Percentiles rank a stretch among this genome's conserved stretches.
These are phyloP conservation scores for Oasisia sp. DNA, from an alignment of 2,888 invertebrate genomes.

Conservation along the genomic window DNA sequence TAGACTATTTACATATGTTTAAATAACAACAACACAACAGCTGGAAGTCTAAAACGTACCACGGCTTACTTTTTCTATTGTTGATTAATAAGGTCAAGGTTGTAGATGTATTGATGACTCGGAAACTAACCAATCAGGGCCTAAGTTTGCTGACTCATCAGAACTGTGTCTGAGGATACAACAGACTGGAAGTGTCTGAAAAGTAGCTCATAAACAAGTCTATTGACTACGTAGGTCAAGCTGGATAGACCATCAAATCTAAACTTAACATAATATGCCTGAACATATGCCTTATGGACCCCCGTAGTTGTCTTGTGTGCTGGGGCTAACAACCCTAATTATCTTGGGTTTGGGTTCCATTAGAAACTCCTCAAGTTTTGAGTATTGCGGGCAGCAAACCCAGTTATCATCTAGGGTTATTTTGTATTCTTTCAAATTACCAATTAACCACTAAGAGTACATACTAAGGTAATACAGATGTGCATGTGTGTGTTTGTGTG, in stretches of 20 bases:
- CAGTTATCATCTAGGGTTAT: too few species aligned
- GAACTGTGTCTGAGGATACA: not conserved
- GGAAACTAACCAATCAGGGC: not conserved
- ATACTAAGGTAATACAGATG: not conserved
- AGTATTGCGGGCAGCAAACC: not conserved
- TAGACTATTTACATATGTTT: not conserved
- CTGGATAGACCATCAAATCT: not conserved
- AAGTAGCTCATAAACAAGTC: not conserved
- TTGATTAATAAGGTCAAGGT: not conserved
- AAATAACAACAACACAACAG: not conserved
- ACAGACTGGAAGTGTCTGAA: not conserved
- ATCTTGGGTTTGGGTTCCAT: too few species aligned
- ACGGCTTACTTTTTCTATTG: not conserved
- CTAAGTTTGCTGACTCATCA: not conserved
- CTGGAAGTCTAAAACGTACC: not conserved
- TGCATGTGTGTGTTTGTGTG: not conserved
- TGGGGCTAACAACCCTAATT: not conserved
- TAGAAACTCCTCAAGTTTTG: too few species aligned
- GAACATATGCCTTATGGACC: not conserved
- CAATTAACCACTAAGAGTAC: not conserved
- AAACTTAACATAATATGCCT: not conserved
- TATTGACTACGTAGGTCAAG: not conserved
- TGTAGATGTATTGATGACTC: not conserved
- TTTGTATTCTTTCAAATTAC: not conserved
- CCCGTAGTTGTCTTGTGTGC: not conserved